Conservation (phyloP, 2,113 vertebrate genomes). For the Lynx canadensis region DNA sequence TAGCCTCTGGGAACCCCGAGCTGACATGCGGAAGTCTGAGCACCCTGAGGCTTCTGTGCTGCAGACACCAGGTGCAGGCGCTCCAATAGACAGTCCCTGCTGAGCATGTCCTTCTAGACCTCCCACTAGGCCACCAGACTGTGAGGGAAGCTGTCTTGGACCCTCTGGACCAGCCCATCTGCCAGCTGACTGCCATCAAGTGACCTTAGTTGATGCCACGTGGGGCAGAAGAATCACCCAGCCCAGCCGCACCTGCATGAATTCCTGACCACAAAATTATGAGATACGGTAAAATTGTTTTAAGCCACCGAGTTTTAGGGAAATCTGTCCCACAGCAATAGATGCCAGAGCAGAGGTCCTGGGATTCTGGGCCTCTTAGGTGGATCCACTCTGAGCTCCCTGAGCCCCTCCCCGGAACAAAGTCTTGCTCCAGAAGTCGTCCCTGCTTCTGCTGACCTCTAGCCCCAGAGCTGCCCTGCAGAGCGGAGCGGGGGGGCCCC, state of each 20-base stretch:
- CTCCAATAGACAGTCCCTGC: neutral
- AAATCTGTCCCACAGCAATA: neutral
- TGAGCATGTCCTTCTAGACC: neutral
- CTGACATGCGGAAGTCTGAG: neutral
- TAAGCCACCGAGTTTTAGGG: neutral
- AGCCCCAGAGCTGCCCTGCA: neutral
- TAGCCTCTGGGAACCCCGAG: neutral
- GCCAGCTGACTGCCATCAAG: neutral
- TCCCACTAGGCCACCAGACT: neutral
- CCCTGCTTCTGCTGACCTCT: neutral
- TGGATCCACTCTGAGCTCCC: neutral
- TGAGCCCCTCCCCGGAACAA: neutral
- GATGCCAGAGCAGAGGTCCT: neutral
- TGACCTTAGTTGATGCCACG: neutral
- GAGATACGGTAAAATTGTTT: neutral
- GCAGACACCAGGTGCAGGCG: neutral
- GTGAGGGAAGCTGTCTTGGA: neutral
- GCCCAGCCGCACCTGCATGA: neutral
- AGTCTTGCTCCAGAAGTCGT: neutral
- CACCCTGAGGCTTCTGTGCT: accelerated
- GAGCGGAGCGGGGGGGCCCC: no score
- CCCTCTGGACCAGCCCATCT: neutral
- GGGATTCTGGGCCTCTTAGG: neutral
- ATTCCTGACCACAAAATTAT: neutral
- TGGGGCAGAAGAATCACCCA: neutral